Evolutionary conservation across 2,113 vertebrate genomes (phyloP).

Genomic region (Hemiprocne comata): DNA sequence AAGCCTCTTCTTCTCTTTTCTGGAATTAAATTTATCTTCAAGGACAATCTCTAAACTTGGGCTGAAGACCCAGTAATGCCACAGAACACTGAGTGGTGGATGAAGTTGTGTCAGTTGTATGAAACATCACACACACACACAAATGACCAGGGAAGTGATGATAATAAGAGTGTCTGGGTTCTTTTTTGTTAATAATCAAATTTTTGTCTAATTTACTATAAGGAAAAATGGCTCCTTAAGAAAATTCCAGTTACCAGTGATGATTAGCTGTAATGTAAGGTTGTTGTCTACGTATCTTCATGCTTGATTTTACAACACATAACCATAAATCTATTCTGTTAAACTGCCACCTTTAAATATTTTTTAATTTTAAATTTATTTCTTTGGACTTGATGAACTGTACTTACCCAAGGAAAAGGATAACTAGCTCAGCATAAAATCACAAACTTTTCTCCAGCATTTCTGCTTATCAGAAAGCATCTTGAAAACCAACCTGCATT

Average conservation of each 20-base stretch:
- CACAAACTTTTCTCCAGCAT: background rate
- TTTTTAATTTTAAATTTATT: background rate
- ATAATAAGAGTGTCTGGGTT: background rate
- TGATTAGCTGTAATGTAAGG: background rate
- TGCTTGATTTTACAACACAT: background rate
- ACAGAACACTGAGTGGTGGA: background rate
- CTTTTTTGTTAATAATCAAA: background rate
- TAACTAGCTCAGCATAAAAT: background rate
- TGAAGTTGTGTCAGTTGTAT: accelerated
- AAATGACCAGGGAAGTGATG: background rate
- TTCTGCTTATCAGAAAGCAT: background rate
- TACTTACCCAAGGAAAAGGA: background rate
- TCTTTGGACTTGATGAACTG: background rate
- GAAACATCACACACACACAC: background rate
- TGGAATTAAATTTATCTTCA: background rate
- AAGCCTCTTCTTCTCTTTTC: background rate
- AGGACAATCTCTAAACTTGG: background rate
- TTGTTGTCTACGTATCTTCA: background rate
- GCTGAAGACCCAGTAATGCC: background rate
- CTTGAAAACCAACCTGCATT: background rate
- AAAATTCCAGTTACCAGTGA: background rate
- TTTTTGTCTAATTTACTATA: background rate
- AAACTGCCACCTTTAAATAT: background rate
- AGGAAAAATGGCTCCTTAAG: background rate
- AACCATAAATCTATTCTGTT: background rate